Percentiles rank a stretch among this genome's conserved stretches.
Conservation (phyloP, 1,140 invertebrate genomes). For the Colletes gigas region DNA sequence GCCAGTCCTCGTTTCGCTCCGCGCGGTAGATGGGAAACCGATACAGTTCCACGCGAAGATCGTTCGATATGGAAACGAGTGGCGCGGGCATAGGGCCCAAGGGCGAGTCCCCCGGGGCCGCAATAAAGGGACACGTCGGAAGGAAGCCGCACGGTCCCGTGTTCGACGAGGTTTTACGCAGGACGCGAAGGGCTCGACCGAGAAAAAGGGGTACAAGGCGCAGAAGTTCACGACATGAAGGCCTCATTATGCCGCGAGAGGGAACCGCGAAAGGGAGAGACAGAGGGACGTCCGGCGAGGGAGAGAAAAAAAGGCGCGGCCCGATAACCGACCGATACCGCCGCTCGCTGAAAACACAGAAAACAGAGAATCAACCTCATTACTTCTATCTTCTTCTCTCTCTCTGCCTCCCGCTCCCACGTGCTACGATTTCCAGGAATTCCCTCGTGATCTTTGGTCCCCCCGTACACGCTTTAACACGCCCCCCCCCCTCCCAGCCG, state of each 20-base stretch:
- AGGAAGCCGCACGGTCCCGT: slow-evolving; percentile 11
- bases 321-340: slow-evolving; percentile 74
- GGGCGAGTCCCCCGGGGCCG: background rate
- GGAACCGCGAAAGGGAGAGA: slow-evolving; percentile 30
- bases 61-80: background rate
- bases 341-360: slow-evolving; percentile 75
- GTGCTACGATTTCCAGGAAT: slow-evolving; percentile 75
- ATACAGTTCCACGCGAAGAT: background rate
- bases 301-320: slow-evolving; percentile 47
- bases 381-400: slow-evolving; percentile 76
- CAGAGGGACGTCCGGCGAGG: slow-evolving; percentile 18
- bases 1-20: background rate
- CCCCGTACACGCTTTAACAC: slow-evolving; percentile 64
- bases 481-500: slow-evolving; percentile 6
- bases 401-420: slow-evolving; percentile 35
- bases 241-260: slow-evolving; percentile 72
- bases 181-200: background rate
- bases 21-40: background rate
- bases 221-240: slow-evolving; percentile 71
- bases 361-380: slow-evolving; percentile 78
- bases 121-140: slow-evolving; percentile 1
- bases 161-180: slow-evolving; percentile 48
- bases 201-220: slow-evolving; percentile 55
- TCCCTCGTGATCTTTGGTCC: slow-evolving; percentile 74
- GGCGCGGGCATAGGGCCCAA: background rate